Conservation (phyloP, 2,113 vertebrate genomes). For the Sisor rabdophorus region DNA sequence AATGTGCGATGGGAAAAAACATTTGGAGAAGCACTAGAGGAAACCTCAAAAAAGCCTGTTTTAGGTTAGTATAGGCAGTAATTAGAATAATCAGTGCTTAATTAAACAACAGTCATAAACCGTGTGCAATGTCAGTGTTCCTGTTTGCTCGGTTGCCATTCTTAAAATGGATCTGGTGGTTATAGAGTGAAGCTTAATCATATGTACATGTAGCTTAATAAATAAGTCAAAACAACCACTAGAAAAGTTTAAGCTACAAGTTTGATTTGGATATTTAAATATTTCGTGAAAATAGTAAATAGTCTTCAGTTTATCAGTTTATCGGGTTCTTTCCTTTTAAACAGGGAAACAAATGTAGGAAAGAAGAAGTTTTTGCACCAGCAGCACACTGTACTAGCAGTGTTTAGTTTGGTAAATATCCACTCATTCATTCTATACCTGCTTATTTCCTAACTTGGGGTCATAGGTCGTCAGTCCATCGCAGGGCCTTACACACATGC, state of each 20-base stretch:
- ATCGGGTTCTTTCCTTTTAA: too few relatives aligned
- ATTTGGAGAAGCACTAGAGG: background rate
- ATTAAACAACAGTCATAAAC: slow-evolving; percentile 32
- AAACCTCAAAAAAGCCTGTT: slow-evolving; percentile 24
- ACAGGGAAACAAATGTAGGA: too few relatives aligned
- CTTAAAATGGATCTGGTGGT: background rate
- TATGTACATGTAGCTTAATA: background rate
- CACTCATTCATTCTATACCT: too few relatives aligned
- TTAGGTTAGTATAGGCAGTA: slow-evolving; percentile 28
- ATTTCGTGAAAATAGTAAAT: too few relatives aligned
- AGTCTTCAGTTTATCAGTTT: too few relatives aligned
- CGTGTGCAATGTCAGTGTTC: slow-evolving; percentile 16
- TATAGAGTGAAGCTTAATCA: background rate
- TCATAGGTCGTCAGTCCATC: too few relatives aligned
- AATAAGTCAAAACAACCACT: background rate
- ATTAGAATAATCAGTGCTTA: slow-evolving; percentile 42
- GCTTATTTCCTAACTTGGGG: too few relatives aligned
- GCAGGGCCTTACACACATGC: too few relatives aligned
- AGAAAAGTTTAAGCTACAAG: background rate
- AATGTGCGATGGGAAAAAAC: slow-evolving; percentile 2
- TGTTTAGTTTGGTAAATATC: too few relatives aligned
- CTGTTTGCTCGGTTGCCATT: slow-evolving; percentile 28
- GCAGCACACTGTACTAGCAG: too few relatives aligned
- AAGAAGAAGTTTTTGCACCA: too few relatives aligned
- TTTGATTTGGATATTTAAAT: too few relatives aligned